Conservation (phyloP, 1,140 invertebrate species). For the Ladona fulva region DNA sequence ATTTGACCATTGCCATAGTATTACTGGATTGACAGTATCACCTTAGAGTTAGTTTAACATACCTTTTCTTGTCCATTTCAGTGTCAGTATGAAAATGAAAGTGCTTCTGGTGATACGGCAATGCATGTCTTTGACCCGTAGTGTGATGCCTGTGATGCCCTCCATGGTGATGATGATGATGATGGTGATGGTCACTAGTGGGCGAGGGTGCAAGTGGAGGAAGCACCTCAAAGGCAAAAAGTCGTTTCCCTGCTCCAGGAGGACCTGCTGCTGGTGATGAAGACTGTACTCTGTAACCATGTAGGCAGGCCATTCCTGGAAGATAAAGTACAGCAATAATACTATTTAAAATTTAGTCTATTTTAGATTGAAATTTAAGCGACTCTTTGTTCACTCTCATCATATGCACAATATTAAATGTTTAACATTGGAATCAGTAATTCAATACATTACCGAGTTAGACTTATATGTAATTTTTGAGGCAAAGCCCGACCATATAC, state of each 20-base stretch:
- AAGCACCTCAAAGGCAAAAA: slow-evolving; percentile 80
- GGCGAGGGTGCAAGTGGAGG: slow-evolving; percentile 37
- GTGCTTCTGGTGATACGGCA: slow-evolving; percentile 72
- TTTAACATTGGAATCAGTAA: too few species aligned
- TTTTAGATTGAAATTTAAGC: too few species aligned
- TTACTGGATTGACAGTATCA: too few species aligned
- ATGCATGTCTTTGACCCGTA: slow-evolving; percentile 27
- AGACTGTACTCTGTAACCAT: slow-evolving; percentile 84
- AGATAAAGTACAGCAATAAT: slow-evolving; percentile 13
- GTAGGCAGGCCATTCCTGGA: slow-evolving; percentile 80
- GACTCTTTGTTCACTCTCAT: too few species aligned
- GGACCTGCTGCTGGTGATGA: slow-evolving; percentile 45
- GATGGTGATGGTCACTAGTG: background rate
- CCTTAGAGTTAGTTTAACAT: slow-evolving; percentile 21
- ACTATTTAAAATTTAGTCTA: too few species aligned
- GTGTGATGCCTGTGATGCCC: background rate
- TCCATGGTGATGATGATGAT: background rate
- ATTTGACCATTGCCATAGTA: too few species aligned
- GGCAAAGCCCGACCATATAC: too few species aligned
- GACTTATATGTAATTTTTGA: too few species aligned
- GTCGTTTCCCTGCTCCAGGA: slow-evolving; percentile 52
- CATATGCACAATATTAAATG: too few species aligned
- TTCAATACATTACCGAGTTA: too few species aligned
- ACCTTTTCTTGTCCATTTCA: slow-evolving; percentile 93
- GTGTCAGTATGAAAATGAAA: slow-evolving; percentile 90